Evolutionary conservation across 2,888 invertebrate genomes (phyloP).

Genomic region (Panzeria rudis): DNA sequence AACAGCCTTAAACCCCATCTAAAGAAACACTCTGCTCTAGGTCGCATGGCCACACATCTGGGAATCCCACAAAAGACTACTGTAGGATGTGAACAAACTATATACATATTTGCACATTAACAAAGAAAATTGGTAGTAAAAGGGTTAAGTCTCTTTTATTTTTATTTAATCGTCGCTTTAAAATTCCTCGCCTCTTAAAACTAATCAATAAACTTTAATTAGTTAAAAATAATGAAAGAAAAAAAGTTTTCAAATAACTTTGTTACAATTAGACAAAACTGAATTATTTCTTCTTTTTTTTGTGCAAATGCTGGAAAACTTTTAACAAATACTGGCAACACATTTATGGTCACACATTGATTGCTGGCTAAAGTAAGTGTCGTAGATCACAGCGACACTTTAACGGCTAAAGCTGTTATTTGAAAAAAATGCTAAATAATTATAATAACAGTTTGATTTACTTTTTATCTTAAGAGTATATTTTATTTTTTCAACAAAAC

Average conservation of each 20-base stretch:
- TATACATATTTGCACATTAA: no score
- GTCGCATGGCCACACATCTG: no score
- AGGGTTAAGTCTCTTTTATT: background rate
- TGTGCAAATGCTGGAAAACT: background rate
- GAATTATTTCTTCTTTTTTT: slow-evolving; percentile 7
- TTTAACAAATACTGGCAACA: slow-evolving; percentile 4
- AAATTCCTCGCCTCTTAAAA: background rate
- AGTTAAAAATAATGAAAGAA: slow-evolving; percentile 13
- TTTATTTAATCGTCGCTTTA: background rate
- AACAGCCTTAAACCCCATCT: no score
- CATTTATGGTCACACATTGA: slow-evolving; percentile 41
- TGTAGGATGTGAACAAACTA: no score
- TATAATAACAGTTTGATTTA: slow-evolving; percentile 24
- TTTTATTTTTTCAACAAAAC: slow-evolving; percentile 12
- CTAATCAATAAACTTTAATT: slow-evolving; percentile 29
- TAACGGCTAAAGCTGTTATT: background rate
- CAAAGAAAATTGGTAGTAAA: background rate
- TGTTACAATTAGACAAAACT: slow-evolving; percentile 24
- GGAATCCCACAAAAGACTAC: no score
- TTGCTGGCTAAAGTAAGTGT: slow-evolving; percentile 5
- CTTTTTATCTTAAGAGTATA: background rate
- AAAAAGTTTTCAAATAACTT: slow-evolving; percentile 26
- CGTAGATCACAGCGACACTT: slow-evolving; percentile 29
- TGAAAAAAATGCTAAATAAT: background rate
- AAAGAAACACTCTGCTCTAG: no score